Evolutionary conservation across 23 tunicate species (phyloP).

Genomic region (Pegea sp.): DNA sequence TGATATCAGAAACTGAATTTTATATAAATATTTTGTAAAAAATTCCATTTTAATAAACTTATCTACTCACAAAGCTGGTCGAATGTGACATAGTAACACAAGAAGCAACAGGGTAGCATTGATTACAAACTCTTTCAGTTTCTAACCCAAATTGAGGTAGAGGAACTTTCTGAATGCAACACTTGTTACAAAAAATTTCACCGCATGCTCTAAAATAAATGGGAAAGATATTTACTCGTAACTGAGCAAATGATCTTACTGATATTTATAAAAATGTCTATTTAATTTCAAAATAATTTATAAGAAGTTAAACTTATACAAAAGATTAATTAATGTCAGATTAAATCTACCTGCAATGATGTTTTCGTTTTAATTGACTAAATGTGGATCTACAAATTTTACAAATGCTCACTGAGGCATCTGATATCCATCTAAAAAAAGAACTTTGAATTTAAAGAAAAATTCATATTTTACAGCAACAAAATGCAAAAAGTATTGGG

Average conservation of each 20-base stretch:
- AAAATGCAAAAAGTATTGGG: no score
- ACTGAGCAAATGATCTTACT: no score
- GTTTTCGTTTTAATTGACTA: constrained; percentile 49
- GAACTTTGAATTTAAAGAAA: no score
- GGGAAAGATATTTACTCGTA: no score
- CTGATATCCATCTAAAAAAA: constrained; percentile 50
- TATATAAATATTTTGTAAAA: no score
- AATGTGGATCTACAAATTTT: constrained; percentile 32
- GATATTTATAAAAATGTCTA: no score
- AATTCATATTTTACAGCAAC: no score
- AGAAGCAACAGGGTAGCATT: constrained; percentile 53
- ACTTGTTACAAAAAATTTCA: constrained; percentile 48
- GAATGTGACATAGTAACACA: constrained; percentile 88
- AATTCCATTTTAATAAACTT: no score
- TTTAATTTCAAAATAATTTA: neutral
- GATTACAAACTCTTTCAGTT: constrained; percentile 62
- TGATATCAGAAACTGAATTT: no score
- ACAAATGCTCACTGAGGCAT: constrained; percentile 27
- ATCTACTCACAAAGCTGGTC: constrained; percentile 44
- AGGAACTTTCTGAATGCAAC: constrained; percentile 69
- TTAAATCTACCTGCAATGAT: constrained; percentile 88
- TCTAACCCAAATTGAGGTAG: constrained; percentile 71
- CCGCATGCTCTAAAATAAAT: constrained; percentile 46
- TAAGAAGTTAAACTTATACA: neutral
- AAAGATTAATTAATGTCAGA: neutral